A percentile compares a stretch with the other conserved stretches of the same genome.
phyloP scores from a whole-genome alignment of 2,797 vertebrate species.

The Sebastiscus tertius region DNA sequence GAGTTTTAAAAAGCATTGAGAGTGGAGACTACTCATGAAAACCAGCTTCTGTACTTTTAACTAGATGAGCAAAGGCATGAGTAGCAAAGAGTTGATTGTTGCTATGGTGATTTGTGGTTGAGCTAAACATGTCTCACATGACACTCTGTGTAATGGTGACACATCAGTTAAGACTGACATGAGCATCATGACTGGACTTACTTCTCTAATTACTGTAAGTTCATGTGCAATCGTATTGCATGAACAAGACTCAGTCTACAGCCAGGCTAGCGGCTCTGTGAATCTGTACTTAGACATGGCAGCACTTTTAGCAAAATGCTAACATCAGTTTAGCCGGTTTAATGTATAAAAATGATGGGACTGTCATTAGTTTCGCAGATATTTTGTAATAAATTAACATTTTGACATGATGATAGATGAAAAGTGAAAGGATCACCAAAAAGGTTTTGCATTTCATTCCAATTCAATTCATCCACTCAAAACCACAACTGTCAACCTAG shows the following conservation, averaged over 20 bases:
- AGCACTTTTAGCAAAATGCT: neutral
- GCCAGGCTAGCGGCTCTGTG: neutral
- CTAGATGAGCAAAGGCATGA: neutral
- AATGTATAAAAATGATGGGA: too few relatives aligned
- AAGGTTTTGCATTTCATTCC: neutral
- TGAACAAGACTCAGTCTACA: neutral
- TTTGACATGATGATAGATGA: neutral
- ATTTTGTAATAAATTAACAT: neutral
- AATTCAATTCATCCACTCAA: neutral
- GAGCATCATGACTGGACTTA: constrained; percentile 8
- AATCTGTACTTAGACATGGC: neutral
- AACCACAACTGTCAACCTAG: neutral
- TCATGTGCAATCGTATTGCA: neutral
- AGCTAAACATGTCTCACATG: constrained; percentile 42
- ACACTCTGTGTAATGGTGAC: constrained; percentile 27
- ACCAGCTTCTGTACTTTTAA: neutral
- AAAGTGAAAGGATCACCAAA: neutral
- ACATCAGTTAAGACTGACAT: constrained; percentile 17
- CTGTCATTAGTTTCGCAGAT: neutral
- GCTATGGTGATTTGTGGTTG: constrained; percentile 32
- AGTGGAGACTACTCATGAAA: neutral
- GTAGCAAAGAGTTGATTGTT: neutral
- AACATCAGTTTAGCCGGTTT: neutral
- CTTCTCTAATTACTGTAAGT: constrained; percentile 21
- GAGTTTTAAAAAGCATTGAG: neutral